Conservation (phyloP, 1,140 invertebrate species). For the Caenorhabditis elegans region DNA sequence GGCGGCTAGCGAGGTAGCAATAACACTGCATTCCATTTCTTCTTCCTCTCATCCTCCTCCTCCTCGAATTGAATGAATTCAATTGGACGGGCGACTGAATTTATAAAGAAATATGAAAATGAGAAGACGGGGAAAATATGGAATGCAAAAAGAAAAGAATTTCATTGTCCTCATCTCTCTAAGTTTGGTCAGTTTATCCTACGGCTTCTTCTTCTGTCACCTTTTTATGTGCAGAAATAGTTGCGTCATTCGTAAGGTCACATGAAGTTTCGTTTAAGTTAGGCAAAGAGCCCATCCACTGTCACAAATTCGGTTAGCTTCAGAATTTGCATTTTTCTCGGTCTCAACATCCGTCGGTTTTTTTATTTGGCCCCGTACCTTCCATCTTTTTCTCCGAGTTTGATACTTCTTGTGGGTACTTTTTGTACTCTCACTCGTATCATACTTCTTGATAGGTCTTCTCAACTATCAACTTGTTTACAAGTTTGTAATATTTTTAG, state of each 20-base stretch:
- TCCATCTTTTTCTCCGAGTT: not conserved
- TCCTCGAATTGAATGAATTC: slow-evolving; percentile 32
- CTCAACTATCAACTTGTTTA: no score
- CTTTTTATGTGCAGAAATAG: not conserved
- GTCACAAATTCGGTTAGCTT: slow-evolving; percentile 30
- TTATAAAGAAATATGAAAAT: slow-evolving; percentile 32
- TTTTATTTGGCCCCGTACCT: not conserved
- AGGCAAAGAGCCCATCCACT: not conserved
- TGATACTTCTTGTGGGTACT: no score
- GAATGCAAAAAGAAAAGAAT: not conserved
- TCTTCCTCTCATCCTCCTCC: not conserved
- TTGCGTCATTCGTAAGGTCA: not conserved
- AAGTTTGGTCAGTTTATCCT: not conserved
- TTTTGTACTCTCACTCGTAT: no score
- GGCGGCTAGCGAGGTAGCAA: slow-evolving; percentile 12
- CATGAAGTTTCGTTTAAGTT: not conserved
- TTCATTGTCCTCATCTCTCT: not conserved
- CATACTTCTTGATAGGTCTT: no score
- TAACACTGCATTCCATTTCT: not conserved
- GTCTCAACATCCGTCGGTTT: slow-evolving; percentile 4
- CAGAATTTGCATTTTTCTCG: slow-evolving; percentile 16
- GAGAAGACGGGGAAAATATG: not conserved
- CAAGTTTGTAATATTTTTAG: no score
- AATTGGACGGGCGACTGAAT: slow-evolving; percentile 21
- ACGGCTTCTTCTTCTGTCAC: not conserved